These are phyloP conservation scores for Sebastolobus alascanus DNA, from an alignment of 2,797 vertebrate species.

Conservation along the genomic window DNA sequence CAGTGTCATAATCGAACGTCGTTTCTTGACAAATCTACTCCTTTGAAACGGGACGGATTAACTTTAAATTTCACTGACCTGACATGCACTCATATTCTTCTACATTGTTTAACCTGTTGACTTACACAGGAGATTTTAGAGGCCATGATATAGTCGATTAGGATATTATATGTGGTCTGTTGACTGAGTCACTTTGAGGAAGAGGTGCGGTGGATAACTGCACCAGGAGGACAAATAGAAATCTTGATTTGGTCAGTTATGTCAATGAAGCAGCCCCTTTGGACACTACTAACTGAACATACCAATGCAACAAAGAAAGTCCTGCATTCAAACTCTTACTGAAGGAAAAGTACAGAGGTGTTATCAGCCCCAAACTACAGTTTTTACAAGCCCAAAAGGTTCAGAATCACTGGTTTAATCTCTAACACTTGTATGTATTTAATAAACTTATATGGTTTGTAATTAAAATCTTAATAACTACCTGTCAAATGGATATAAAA, in stretches of 20 bases:
- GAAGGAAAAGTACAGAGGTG: neutral
- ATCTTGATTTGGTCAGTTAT: neutral
- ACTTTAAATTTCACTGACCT: neutral
- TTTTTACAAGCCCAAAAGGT: neutral
- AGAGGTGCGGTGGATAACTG: neutral
- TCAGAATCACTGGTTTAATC: neutral
- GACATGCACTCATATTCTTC: neutral
- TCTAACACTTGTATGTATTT: neutral
- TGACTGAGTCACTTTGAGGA: neutral
- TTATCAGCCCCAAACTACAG: neutral
- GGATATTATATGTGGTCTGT: neutral
- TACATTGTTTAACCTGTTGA: neutral
- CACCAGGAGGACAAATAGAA: conserved; percentile 2
- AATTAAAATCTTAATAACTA: neutral
- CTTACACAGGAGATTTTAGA: neutral
- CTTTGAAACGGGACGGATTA: neutral
- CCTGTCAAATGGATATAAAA: neutral
- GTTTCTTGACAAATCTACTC: neutral
- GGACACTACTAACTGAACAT: neutral
- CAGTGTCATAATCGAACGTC: neutral
- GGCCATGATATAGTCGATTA: neutral
- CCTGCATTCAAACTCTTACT: neutral
- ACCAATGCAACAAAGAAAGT: too few species aligned
- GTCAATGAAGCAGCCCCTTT: neutral
- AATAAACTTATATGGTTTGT: neutral